phyloP scores from a whole-genome alignment of 2,888 invertebrate species.

The Stenichneumon culpator region DNA sequence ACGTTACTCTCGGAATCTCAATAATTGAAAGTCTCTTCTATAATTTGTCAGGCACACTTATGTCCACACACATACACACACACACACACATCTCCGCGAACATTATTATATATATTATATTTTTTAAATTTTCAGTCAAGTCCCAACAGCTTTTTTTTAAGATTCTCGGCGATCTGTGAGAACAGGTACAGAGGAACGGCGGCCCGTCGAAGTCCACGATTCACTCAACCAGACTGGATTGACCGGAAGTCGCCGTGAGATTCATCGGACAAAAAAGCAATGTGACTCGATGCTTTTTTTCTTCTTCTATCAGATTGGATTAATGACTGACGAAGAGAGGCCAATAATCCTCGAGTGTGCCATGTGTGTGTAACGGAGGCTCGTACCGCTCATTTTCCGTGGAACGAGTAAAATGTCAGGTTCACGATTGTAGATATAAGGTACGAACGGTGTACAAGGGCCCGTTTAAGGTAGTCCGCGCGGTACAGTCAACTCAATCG shows the following conservation, averaged over 20 bases:
- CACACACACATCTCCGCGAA: background rate
- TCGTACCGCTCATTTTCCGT: conserved; percentile 27
- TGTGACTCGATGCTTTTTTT: background rate
- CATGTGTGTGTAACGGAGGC: conserved; percentile 22
- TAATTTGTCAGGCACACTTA: conserved; percentile 10
- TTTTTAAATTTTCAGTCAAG: background rate
- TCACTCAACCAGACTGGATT: conserved; percentile 34
- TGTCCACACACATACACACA: background rate
- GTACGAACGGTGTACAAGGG: background rate
- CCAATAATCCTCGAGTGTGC: conserved; percentile 16
- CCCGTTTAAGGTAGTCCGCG: background rate
- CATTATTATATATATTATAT: background rate
- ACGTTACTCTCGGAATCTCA: background rate
- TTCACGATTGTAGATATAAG: conserved; percentile 10
- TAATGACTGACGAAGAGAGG: conserved; percentile 31
- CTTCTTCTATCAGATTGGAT: conserved; percentile 1
- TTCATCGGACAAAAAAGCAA: conserved; percentile 13
- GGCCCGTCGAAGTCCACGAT: background rate
- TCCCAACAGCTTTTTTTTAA: background rate
- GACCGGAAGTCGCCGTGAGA: conserved; percentile 44
- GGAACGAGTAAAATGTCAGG: conserved; percentile 14
- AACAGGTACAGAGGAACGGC: background rate
- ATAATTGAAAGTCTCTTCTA: conserved; percentile 6
- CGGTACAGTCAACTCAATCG: too few species aligned
- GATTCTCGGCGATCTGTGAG: background rate